Percentiles rank a stretch among this genome's conserved stretches.
Evolutionary conservation across 2,888 invertebrate genomes (phyloP).

Genomic region (Drosophila maculinotata): DNA sequence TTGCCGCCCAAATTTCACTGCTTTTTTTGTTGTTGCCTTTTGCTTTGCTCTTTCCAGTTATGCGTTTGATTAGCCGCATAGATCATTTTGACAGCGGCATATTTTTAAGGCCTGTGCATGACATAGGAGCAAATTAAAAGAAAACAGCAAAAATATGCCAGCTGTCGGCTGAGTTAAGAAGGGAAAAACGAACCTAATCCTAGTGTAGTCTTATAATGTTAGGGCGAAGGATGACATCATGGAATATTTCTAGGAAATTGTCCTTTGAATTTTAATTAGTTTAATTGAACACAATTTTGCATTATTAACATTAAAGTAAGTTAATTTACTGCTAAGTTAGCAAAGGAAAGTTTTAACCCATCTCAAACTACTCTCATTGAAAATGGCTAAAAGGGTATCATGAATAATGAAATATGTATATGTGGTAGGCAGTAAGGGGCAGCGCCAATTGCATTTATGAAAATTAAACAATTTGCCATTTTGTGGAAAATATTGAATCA

Average conservation of each 20-base stretch:
- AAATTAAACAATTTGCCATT: no score
- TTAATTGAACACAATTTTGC: not conserved
- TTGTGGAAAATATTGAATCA: no score
- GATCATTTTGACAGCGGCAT: conserved; percentile 69
- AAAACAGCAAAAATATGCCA: conserved; percentile 13
- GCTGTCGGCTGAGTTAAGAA: conserved; percentile 6
- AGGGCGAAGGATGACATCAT: not conserved
- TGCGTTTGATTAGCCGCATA: conserved; percentile 62
- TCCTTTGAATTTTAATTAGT: not conserved
- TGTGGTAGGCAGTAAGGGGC: no score
- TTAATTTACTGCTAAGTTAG: no score
- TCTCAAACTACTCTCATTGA: no score
- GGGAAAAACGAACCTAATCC: conserved; percentile 1
- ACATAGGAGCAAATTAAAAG: conserved; percentile 27
- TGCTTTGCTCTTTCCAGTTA: conserved; percentile 20
- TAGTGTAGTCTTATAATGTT: not conserved
- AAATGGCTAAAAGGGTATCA: no score
- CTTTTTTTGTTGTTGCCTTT: not conserved
- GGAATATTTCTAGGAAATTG: not conserved
- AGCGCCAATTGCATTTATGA: no score
- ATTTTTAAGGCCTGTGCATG: conserved; percentile 32
- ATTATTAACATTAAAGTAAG: no score
- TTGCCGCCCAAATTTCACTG: conserved; percentile 33
- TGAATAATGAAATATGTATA: no score
- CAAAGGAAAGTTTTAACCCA: no score